Evolutionary conservation across 2,113 vertebrate genomes (phyloP).

Genomic region (Nothobranchius furzeri): DNA sequence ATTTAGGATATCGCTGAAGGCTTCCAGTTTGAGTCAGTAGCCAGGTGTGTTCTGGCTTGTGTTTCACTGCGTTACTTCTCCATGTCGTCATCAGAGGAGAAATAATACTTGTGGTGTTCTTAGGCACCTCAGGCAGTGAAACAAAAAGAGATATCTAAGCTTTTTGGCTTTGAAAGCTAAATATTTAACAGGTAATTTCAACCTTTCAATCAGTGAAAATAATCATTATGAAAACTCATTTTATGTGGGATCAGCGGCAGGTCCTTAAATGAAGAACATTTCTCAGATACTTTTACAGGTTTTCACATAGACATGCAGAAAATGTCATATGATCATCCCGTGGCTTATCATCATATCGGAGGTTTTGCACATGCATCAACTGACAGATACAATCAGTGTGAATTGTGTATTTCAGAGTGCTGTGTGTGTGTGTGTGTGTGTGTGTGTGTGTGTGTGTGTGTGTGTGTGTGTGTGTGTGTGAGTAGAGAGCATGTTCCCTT

Average conservation of each 20-base stretch:
- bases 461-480: background rate
- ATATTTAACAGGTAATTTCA: constrained; percentile 14
- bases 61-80: constrained; percentile 39
- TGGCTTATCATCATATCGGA: constrained; percentile 23
- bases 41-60: constrained; percentile 36
- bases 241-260: background rate
- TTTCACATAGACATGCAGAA: background rate
- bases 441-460: background rate
- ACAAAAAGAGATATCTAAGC: constrained; percentile 7
- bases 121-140: constrained; percentile 33
- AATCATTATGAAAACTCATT: background rate
- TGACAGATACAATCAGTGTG: constrained; percentile 12
- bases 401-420: background rate
- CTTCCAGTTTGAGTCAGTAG: constrained; percentile 14
- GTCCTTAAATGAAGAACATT: background rate
- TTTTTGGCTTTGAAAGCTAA: constrained; percentile 20
- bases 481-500: constrained; percentile 10
- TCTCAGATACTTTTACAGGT: constrained; percentile 4
- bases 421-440: background rate
- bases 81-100: constrained; percentile 32
- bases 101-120: constrained; percentile 35
- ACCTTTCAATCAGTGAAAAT: background rate
- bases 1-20: background rate
- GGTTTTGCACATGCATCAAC: constrained; percentile 27
- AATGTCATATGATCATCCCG: constrained; percentile 23